These are phyloP conservation scores for Acipenser ruthenus DNA, from an alignment of 2,797 vertebrate genomes.

Conservation along the genomic window DNA sequence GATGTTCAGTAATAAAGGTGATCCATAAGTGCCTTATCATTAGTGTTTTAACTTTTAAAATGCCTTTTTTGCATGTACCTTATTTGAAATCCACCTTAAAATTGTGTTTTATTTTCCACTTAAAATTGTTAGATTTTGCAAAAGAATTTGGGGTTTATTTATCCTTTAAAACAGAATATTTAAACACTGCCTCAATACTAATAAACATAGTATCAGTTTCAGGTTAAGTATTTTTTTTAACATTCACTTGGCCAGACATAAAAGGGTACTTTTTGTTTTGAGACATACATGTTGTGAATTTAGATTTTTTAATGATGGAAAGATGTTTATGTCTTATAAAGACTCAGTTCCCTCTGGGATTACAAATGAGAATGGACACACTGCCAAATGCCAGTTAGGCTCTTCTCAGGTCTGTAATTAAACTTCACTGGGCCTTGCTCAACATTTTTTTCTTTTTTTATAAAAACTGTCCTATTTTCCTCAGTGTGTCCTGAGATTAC, in stretches of 20 bases:
- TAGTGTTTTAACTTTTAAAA: too few relatives aligned
- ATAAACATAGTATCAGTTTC: too few relatives aligned
- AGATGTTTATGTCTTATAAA: conserved; percentile 14
- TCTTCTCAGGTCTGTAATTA: conserved; percentile 39
- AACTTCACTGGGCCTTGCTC: conserved; percentile 37
- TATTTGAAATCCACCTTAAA: too few relatives aligned
- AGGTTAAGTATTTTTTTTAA: background rate
- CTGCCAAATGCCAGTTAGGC: conserved; percentile 34
- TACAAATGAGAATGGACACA: conserved; percentile 31
- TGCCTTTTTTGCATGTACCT: too few relatives aligned
- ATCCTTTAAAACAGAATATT: too few relatives aligned
- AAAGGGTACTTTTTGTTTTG: background rate
- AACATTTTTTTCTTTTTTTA: conserved; percentile 24
- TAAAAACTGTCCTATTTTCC: conserved; percentile 49
- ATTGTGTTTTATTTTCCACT: too few relatives aligned
- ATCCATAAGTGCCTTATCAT: too few relatives aligned
- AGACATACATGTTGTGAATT: conserved; percentile 8
- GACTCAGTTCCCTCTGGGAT: conserved; percentile 27
- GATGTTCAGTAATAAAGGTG: too few relatives aligned
- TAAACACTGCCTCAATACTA: too few relatives aligned
- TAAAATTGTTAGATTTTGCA: too few relatives aligned
- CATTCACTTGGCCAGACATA: background rate
- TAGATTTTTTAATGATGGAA: conserved; percentile 13
- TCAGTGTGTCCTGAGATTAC: conserved; percentile 53
- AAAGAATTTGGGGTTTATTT: too few relatives aligned